Evolutionary conservation across 2,888 invertebrate species (phyloP).

Genomic region (Pinctada fucata): DNA sequence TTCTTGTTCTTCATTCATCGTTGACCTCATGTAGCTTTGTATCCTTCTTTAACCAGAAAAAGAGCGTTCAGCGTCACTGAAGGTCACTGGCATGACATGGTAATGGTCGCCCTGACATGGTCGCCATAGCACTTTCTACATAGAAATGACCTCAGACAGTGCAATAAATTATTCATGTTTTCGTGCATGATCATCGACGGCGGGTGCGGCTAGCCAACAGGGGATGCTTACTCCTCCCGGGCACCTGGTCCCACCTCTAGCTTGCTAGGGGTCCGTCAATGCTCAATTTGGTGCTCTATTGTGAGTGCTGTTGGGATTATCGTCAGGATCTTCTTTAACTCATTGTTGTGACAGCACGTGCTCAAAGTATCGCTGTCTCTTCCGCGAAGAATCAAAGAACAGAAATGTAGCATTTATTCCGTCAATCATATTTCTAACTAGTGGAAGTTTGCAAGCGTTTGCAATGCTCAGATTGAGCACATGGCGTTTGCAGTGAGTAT

Average conservation of each 20-base stretch:
- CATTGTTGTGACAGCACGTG: neutral
- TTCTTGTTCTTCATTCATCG: slow-evolving; percentile 5
- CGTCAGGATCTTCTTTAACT: too few species aligned
- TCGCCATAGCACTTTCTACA: too few species aligned
- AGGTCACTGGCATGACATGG: neutral
- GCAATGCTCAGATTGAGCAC: slow-evolving; percentile 5
- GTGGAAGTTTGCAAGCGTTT: slow-evolving; percentile 7
- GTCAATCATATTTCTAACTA: slow-evolving; percentile 16
- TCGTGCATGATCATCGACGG: too few species aligned
- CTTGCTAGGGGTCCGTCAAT: too few species aligned
- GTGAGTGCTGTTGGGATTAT: too few species aligned
- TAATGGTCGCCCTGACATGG: neutral
- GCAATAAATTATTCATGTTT: too few species aligned
- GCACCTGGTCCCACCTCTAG: too few species aligned
- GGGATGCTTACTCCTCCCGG: too few species aligned
- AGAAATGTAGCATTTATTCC: slow-evolving; percentile 2
- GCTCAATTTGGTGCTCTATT: too few species aligned
- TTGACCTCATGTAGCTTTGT: neutral
- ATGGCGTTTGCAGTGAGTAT: slow-evolving; percentile 11
- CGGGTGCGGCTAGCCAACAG: too few species aligned
- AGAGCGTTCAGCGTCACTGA: slow-evolving; percentile 1
- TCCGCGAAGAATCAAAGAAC: neutral
- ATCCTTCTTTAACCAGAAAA: neutral
- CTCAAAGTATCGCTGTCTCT: slow-evolving; percentile 5
- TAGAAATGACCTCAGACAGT: too few species aligned